Percentiles rank a stretch among this genome's conserved stretches.
phyloP scores from a whole-genome alignment of 2,113 vertebrate species.

The Notothenia rossii region DNA sequence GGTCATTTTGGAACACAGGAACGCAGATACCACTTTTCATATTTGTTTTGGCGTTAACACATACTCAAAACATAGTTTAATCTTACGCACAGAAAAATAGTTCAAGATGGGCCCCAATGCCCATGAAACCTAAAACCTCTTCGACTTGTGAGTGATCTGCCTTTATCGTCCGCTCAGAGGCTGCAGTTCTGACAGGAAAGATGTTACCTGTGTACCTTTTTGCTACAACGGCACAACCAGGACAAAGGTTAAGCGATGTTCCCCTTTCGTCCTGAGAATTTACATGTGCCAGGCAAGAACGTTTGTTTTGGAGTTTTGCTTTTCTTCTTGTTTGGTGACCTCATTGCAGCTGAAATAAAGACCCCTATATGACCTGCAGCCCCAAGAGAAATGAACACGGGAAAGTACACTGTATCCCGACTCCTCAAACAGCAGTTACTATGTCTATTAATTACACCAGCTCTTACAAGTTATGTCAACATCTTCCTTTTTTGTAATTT shows the following conservation, averaged over 20 bases:
- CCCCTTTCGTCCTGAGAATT: conserved; percentile 19
- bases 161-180: conserved; percentile 39
- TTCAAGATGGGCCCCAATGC: conserved; percentile 52
- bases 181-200: conserved; percentile 5
- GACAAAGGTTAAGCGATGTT: conserved; percentile 25
- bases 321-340: conserved; percentile 73
- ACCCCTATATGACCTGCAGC: conserved; percentile 74
- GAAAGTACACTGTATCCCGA: conserved; percentile 64
- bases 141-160: conserved; percentile 19
- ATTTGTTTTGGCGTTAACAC: conserved; percentile 17
- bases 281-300: conserved; percentile 44
- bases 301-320: conserved; percentile 60
- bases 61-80: conserved; percentile 37
- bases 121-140: conserved; percentile 54
- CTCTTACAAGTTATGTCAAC: not conserved
- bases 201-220: conserved; percentile 14
- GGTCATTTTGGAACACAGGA: not conserved
- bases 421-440: conserved; percentile 32
- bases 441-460: not conserved
- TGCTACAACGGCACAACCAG: not conserved
- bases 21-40: not conserved
- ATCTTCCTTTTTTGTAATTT: not conserved
- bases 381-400: conserved; percentile 60
- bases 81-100: conserved; percentile 48
- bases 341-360: conserved; percentile 78